Evolutionary conservation across 1,140 invertebrate genomes (phyloP).

Genomic region (Charaxes varanes): DNA sequence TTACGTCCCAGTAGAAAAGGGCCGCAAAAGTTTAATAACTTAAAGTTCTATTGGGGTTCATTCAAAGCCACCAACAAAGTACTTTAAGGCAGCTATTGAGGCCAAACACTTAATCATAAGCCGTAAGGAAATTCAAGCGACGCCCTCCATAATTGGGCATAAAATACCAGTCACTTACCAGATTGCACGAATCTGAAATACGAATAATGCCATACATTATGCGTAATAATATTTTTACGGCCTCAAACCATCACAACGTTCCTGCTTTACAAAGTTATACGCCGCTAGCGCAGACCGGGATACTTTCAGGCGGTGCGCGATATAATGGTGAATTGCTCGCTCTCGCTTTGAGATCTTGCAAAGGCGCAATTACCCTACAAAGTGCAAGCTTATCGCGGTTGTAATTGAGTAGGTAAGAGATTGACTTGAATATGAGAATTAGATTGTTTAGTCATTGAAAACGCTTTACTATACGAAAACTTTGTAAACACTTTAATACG

Average conservation of each 20-base stretch:
- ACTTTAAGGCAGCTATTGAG: too few species aligned
- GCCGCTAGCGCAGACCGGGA: conserved; percentile 35
- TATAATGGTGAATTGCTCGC: conserved; percentile 56
- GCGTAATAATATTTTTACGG: conserved; percentile 39
- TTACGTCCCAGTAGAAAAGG: too few species aligned
- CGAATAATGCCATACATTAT: conserved; percentile 32
- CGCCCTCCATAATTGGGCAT: neutral
- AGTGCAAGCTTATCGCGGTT: conserved; percentile 9
- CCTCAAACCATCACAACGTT: conserved; percentile 27
- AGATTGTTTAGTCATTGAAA: too few species aligned
- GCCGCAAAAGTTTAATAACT: too few species aligned
- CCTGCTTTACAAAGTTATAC: conserved; percentile 55
- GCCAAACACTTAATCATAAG: too few species aligned
- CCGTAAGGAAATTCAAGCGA: too few species aligned
- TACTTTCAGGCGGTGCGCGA: conserved; percentile 46
- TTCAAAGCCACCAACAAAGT: too few species aligned
- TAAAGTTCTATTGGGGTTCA: too few species aligned
- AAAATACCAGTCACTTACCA: conserved; percentile 17
- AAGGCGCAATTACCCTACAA: conserved; percentile 21
- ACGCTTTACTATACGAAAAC: too few species aligned
- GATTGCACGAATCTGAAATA: conserved; percentile 21
- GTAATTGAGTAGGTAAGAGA: too few species aligned
- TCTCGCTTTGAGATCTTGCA: conserved; percentile 35
- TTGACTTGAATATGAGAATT: too few species aligned
- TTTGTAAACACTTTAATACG: too few species aligned